Conservation (phyloP, 2,113 vertebrate genomes). For the Pangasianodon hypophthalmus region DNA sequence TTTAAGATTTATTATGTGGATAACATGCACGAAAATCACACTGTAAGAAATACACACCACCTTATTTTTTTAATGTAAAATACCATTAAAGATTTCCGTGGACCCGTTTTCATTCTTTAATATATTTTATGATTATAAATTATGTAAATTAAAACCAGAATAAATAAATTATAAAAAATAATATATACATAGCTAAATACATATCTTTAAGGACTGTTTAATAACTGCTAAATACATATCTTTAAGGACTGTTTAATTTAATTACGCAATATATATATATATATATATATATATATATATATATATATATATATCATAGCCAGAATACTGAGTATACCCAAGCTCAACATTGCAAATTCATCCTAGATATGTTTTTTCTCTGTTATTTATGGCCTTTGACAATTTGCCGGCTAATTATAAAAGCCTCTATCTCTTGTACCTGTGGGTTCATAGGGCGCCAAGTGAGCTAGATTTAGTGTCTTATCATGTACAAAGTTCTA, state of each 20-base stretch:
- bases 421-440: neutral
- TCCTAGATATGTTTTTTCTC: neutral
- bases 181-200: no score
- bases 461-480: neutral
- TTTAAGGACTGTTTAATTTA: no score
- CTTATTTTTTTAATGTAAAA: neutral
- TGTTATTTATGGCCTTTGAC: neutral
- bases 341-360: neutral
- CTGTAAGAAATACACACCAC: neutral
- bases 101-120: neutral
- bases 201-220: no score
- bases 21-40: neutral
- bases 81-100: neutral
- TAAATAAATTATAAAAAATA: no score
- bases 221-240: no score
- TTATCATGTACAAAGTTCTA: neutral
- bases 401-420: neutral
- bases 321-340: neutral
- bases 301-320: neutral
- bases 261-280: no score
- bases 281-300: no score
- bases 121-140: neutral
- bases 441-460: neutral
- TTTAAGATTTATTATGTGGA: neutral
- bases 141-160: neutral